Conservation (phyloP, 2,888 invertebrate genomes). For the Chydorus sphaericus region DNA sequence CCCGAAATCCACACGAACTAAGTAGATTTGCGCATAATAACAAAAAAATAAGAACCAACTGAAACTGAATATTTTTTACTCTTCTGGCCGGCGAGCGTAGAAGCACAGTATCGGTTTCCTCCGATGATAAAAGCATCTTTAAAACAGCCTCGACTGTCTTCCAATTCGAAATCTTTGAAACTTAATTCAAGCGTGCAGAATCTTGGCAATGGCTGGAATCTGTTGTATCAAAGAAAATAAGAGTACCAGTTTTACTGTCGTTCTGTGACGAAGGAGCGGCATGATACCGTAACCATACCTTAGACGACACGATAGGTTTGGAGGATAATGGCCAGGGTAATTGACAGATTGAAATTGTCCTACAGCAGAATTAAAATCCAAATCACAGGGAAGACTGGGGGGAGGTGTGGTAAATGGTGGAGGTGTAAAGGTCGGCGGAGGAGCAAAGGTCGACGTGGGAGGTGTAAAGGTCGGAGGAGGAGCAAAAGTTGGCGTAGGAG, state of each 20-base stretch:
- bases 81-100: constrained; percentile 5
- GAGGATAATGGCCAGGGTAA: constrained; percentile 10
- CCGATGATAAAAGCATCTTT: constrained; percentile 14
- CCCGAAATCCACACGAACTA: background rate
- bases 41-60: background rate
- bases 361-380: background rate
- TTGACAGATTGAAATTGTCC: constrained; percentile 13
- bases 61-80: constrained; percentile 1
- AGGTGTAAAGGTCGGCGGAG: background rate
- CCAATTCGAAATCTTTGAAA: constrained; percentile 13
- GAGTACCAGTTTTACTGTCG: no score
- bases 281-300: no score
- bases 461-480: background rate
- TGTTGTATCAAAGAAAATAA: no score
- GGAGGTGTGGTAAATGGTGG: constrained; percentile 7
- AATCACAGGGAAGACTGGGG: background rate
- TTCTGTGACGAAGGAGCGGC: no score
- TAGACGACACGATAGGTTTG: constrained; percentile 4
- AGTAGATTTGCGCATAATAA: no score
- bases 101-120: constrained; percentile 11
- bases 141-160: constrained; percentile 5
- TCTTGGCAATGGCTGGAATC: background rate
- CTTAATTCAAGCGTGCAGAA: constrained; percentile 10
- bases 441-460: background rate
- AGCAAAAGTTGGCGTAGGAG: background rate